Conservation (phyloP, 2,888 invertebrate species). For the Alentia gelatinosa region DNA sequence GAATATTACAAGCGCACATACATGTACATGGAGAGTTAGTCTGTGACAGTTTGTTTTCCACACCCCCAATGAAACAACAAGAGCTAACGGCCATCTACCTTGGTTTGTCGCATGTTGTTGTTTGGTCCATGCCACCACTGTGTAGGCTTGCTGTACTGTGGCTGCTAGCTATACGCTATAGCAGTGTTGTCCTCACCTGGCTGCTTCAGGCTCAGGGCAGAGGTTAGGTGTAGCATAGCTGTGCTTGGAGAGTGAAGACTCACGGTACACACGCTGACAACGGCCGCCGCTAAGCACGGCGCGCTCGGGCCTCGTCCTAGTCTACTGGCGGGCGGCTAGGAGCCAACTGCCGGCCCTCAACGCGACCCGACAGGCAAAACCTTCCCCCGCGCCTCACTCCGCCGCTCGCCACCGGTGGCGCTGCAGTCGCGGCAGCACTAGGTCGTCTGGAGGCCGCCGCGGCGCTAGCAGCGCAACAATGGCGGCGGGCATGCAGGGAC, state of each 20-base stretch:
- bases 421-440: not conserved
- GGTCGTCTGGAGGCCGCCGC: not conserved
- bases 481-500: not conserved
- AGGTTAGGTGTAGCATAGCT: slow-evolving; percentile 19
- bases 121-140: slow-evolving; percentile 3
- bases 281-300: not conserved
- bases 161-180: not conserved
- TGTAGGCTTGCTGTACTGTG: not conserved
- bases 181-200: not conserved
- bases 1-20: no score
- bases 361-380: not conserved
- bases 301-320: not conserved
- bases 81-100: not conserved
- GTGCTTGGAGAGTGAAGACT: not conserved
- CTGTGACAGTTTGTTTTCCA: no score
- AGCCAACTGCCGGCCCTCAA: slow-evolving; percentile 10
- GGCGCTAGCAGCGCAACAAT: slow-evolving; percentile 26
- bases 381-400: not conserved
- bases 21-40: no score
- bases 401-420: slow-evolving; percentile 7
- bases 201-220: not conserved
- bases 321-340: not conserved
- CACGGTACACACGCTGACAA: not conserved
- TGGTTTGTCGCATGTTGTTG: not conserved
- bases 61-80: not conserved